Evolutionary conservation across 1,140 invertebrate species (phyloP).

Genomic region (Meteorus sp.): DNA sequence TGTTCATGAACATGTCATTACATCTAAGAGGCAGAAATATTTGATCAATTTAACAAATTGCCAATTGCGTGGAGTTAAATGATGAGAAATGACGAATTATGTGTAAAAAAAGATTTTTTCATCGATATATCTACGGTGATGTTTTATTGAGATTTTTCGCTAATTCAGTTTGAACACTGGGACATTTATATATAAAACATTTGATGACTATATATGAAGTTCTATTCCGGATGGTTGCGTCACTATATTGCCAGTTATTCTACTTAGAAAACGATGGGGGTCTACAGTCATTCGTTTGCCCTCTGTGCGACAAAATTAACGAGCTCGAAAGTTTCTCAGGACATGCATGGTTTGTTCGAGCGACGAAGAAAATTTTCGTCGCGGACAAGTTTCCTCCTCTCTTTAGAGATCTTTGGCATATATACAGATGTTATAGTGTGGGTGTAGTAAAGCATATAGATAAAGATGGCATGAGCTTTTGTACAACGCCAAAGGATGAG

Average conservation of each 20-base stretch:
- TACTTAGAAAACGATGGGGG: constrained; percentile 19
- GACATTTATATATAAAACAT: no score
- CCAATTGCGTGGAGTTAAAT: no score
- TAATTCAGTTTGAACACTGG: no score
- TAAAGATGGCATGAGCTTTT: background rate
- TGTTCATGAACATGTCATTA: no score
- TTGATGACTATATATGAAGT: no score
- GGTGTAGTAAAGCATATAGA: background rate
- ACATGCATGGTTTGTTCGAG: constrained; percentile 22
- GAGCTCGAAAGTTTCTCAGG: constrained; percentile 26
- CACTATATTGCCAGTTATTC: no score
- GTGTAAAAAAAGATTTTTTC: no score
- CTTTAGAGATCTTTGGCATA: background rate
- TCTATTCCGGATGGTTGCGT: constrained; percentile 14
- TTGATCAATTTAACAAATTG: no score
- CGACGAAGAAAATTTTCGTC: constrained; percentile 23
- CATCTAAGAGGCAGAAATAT: no score
- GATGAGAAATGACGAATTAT: no score
- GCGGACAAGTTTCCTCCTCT: constrained; percentile 21
- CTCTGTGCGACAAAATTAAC: constrained; percentile 28
- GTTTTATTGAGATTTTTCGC: no score
- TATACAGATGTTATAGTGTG: background rate
- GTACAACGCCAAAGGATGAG: constrained; percentile 18
- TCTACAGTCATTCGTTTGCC: constrained; percentile 21
- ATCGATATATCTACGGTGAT: no score